Base-by-base conservation (phyloP, 2,797 vertebrate genomes). In the Darevskia nairensis region DNA sequence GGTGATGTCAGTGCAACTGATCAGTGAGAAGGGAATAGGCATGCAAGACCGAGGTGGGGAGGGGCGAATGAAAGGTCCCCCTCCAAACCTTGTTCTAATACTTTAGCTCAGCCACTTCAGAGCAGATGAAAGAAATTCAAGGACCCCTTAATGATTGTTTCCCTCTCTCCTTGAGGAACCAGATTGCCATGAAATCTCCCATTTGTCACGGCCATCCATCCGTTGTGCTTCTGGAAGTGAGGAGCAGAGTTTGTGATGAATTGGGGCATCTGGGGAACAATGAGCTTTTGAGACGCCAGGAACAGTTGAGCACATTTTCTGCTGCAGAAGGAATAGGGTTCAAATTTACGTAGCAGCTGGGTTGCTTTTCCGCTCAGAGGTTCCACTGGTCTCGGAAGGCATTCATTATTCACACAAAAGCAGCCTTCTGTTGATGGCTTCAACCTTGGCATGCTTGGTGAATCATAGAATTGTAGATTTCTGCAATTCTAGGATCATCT, bases 101-200 rank as follows among this genome's bases (percentile, higher is more conserved):
- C 84, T 46, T 1, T 10, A 29, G 68, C 71, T 76, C 71, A 39
- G 19, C 25, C 82, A 82, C 79, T 91, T 85, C 89, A 75, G 27
- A 0, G 0, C 17, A 0, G 2, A 76, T 69, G 79, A 84, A 88
- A 85, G 76, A 77, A 89, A 86, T 82, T 91, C 94, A 94, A 95
- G 94, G 94, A 91, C 79, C 39, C 69, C n/a, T 1, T 13, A 89
- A 46, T 69, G 86, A 89, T 92, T 32, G 72, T 0, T 0, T 41
- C 1, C 5, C 72, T 89, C 46, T 75, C 82, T 29, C 82, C 55
- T 84, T 64, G 59, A 75, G 66, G 84, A 86, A 80, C 17, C 7
- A 41, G n/a, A 86, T n/a, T 41, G 68, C 85, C 46, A 13, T 32
- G 76, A 75, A 88, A 74, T 68, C 15, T 9, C 74, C 41, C 0